Base-by-base conservation (phyloP, 2,888 invertebrate species). In the Epinotia bilunana region DNA sequence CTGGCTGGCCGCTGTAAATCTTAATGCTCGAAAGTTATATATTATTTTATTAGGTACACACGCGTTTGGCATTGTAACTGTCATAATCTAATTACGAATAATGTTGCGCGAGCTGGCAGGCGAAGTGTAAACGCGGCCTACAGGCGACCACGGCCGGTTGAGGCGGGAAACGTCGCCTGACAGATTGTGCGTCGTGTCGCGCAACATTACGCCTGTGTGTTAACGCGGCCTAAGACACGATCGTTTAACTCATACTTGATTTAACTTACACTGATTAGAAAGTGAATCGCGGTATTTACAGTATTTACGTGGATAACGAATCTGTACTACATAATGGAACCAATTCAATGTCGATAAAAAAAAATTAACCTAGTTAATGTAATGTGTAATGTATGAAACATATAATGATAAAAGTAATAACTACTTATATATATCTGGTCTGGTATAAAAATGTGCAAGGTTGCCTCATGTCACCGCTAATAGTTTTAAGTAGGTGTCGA, bases 11-110 rank as follows among this genome's bases (percentile, higher is more conserved):
- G 62, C 39, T 64, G 43, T 72, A 72, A 72, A 72, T 72, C 57
- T 46, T 46, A 55, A 43, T 49, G 13, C 62, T 62, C 28, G 23
- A 58, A 46, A 58, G 49, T 63, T 33, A 68, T 53, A 60, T 67
- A 62, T n/a, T n/a, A n/a, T n/a, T n/a, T n/a, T n/a, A n/a, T 57
- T 43, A 13, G 39, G 12, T 63, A 43, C n/a, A 28, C 72, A 57
- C 13, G 63, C 16, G 43, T 55, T 72, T 72, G 64, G 63, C 55
- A 72, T 58, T 72, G 72, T 72, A 33, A 60, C 20, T 65, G 64
- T 65, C 72, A 72, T 72, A 72, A 57, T 65, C 28, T 20, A 72
- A 57, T 72, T 55, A 71, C 55, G 16, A 43, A 62, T 39, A 9
- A 39, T 39, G 39, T 39, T 39, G 33, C 39, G 39, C 39, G 33